Conservation (phyloP, 2,797 vertebrate species). For the Botia kubotai region DNA sequence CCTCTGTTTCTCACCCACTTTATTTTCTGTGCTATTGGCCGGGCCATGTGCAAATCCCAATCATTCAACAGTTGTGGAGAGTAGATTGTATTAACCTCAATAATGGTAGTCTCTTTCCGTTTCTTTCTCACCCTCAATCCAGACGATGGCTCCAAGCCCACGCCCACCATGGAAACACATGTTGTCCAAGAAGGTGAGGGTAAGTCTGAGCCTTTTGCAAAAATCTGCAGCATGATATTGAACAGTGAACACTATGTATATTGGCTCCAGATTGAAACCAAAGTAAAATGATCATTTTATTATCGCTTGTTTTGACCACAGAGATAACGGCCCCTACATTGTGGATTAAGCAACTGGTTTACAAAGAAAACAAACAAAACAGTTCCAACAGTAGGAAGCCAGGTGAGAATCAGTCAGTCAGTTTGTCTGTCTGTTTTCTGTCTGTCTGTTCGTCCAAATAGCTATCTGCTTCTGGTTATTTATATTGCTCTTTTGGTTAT, state of each 20-base stretch:
- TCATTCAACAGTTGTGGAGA: conserved; percentile 99
- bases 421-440: not conserved
- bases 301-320: conserved; percentile 68
- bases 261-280: not conserved
- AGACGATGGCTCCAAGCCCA: conserved; percentile 97
- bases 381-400: conserved; percentile 85
- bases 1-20: conserved; percentile 52
- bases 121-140: conserved; percentile 99
- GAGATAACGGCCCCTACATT: conserved; percentile 97
- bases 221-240: not conserved
- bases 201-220: conserved; percentile 72
- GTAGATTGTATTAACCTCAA: conserved; percentile 99
- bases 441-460: not conserved
- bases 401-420: conserved; percentile 78
- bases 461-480: not conserved
- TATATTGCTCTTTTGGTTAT: not conserved
- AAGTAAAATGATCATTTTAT: not conserved
- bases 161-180: conserved; percentile 94
- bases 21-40: conserved; percentile 82
- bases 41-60: conserved; percentile 98
- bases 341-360: conserved; percentile 94
- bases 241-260: not conserved
- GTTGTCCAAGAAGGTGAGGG: conserved; percentile 91
- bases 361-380: conserved; percentile 92
- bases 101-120: conserved; percentile 99